These are phyloP conservation scores for Drosophila pseudotalamancana DNA, from an alignment of 2,888 invertebrate genomes.

Conservation along the genomic window DNA sequence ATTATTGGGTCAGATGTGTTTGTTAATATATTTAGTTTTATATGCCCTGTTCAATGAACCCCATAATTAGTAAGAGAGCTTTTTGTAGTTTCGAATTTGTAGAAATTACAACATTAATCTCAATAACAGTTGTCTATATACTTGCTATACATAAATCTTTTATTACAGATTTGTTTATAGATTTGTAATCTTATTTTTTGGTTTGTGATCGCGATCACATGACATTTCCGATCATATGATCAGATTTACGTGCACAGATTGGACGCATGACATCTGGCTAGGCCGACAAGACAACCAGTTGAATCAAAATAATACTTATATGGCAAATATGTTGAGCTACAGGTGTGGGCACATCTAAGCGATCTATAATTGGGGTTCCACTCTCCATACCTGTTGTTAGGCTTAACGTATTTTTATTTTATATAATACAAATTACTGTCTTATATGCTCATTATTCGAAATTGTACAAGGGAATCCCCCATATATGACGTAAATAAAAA, in stretches of 20 bases:
- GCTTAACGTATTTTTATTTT: neutral
- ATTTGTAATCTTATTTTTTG: slow-evolving; percentile 13
- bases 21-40: no score
- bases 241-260: slow-evolving; percentile 15
- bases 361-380: slow-evolving; percentile 18
- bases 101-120: neutral
- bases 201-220: slow-evolving; percentile 28
- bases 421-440: slow-evolving; percentile 14
- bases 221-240: slow-evolving; percentile 38
- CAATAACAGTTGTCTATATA: neutral
- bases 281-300: slow-evolving; percentile 28
- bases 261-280: slow-evolving; percentile 42
- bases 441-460: slow-evolving; percentile 1
- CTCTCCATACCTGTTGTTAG: slow-evolving; percentile 17
- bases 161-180: slow-evolving; percentile 1
- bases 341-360: slow-evolving; percentile 23
- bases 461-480: slow-evolving; percentile 34
- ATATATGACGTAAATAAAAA: no score
- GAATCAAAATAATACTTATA: slow-evolving; percentile 11
- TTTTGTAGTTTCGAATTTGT: neutral
- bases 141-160: neutral
- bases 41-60: no score
- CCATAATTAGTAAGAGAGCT: neutral
- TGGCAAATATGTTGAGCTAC: slow-evolving; percentile 8
- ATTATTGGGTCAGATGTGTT: no score